A percentile compares a stretch with the other conserved stretches of the same genome.
These are phyloP conservation scores for Dolomedes plantarius DNA, from an alignment of 2,888 invertebrate species.

Conservation along the genomic window DNA sequence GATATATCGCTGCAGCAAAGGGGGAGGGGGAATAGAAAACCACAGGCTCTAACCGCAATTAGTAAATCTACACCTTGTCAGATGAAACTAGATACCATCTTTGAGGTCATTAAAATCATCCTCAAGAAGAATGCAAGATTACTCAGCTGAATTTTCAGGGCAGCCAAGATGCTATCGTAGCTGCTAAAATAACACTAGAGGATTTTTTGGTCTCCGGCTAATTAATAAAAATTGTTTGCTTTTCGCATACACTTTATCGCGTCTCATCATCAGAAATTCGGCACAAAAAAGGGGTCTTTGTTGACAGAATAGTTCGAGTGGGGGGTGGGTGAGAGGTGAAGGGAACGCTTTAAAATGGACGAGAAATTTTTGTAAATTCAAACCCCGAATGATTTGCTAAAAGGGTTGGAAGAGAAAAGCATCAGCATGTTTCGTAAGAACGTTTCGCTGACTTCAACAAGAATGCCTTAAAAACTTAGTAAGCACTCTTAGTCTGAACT, in stretches of 20 bases:
- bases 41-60: slow-evolving; percentile 51
- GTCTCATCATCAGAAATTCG: slow-evolving; percentile 27
- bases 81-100: slow-evolving; percentile 59
- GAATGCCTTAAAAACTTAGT: not conserved
- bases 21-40: slow-evolving; percentile 29
- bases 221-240: slow-evolving; percentile 68
- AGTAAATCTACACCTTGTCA: slow-evolving; percentile 71
- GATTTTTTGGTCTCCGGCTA: slow-evolving; percentile 48
- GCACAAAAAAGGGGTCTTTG: slow-evolving; percentile 16
- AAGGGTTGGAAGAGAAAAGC: not conserved
- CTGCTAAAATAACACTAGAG: slow-evolving; percentile 56
- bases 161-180: slow-evolving; percentile 60
- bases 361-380: not conserved
- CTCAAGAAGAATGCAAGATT: slow-evolving; percentile 37
- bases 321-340: not conserved
- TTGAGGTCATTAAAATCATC: slow-evolving; percentile 68
- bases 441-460: not conserved
- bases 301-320: not conserved
- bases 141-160: slow-evolving; percentile 39
- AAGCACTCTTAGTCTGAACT: too few relatives aligned
- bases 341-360: not conserved
- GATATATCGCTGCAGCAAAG: slow-evolving; percentile 12
- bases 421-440: not conserved
- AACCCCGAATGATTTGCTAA: not conserved
- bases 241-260: slow-evolving; percentile 30